Conservation (phyloP, 2,113 vertebrate species). For the Prietella phreatophila region DNA sequence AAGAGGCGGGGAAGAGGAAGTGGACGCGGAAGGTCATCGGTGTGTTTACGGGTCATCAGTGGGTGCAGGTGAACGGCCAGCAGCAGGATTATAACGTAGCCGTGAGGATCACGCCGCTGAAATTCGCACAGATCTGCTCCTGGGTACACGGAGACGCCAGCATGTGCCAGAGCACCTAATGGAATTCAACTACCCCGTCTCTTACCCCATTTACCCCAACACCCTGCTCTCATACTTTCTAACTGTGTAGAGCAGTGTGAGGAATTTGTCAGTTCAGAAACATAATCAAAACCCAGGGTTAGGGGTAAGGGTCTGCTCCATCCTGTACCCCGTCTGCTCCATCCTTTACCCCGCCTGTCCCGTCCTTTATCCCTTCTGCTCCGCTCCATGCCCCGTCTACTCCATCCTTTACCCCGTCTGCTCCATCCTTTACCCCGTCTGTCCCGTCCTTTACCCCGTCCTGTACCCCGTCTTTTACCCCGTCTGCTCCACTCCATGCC, state of each 20-base stretch:
- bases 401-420: not conserved
- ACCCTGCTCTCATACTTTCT: not conserved
- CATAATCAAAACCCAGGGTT: not conserved
- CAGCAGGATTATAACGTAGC: constrained; percentile 97
- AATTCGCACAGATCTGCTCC: constrained; percentile 94
- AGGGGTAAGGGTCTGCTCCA: not conserved
- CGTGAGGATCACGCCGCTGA: constrained; percentile 91
- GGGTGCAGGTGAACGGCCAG: constrained; percentile 83
- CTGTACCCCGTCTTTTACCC: not conserved
- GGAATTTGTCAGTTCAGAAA: not conserved
- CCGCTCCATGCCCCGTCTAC: not conserved
- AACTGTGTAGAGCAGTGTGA: not conserved
- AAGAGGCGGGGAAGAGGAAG: constrained; percentile 83
- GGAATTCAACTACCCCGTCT: constrained; percentile 44
- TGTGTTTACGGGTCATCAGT: constrained; percentile 90
- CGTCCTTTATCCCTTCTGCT: not conserved
- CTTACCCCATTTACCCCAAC: constrained; percentile 23
- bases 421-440: not conserved
- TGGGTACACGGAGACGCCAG: constrained; percentile 88
- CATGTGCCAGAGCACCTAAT: constrained; percentile 66
- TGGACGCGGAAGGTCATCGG: constrained; percentile 95
- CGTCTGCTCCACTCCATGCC: no score
- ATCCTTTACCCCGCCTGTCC: not conserved
- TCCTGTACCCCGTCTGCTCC: not conserved
- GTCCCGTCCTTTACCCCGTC: not conserved